These are phyloP conservation scores for Thymelicus acteon DNA, from an alignment of 2,888 invertebrate species.

Conservation along the genomic window DNA sequence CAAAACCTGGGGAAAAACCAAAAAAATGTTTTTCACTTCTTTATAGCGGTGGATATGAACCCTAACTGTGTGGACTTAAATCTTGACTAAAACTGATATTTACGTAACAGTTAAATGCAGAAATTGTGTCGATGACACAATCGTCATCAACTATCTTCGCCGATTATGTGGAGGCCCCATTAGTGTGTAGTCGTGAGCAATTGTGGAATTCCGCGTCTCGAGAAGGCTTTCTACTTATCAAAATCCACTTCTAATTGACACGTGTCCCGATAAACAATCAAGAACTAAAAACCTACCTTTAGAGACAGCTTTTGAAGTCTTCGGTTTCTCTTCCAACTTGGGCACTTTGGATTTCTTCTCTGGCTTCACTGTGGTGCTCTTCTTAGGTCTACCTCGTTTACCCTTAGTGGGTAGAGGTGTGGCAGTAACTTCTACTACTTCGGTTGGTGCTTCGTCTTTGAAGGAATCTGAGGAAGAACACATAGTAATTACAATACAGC, in stretches of 20 bases:
- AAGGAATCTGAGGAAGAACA: constrained; percentile 9
- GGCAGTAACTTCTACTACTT: constrained; percentile 52
- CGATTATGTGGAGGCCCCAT: too few species aligned
- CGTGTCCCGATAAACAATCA: neutral
- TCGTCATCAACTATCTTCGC: too few species aligned
- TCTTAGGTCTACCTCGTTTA: constrained; percentile 63
- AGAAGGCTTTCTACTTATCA: neutral
- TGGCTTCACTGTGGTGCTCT: constrained; percentile 52
- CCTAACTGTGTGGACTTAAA: too few species aligned
- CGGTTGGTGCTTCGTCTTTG: constrained; percentile 17
- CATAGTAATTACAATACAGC: too few species aligned
- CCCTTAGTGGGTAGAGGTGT: constrained; percentile 57
- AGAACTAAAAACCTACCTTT: constrained; percentile 67
- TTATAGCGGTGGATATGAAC: too few species aligned
- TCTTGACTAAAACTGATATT: too few species aligned
- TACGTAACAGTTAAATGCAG: too few species aligned
- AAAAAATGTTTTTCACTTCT: too few species aligned
- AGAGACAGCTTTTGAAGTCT: constrained; percentile 50
- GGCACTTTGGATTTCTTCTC: constrained; percentile 55
- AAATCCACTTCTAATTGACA: neutral
- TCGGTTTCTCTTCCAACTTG: constrained; percentile 53
- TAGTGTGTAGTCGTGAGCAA: too few species aligned
- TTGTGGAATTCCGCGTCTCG: too few species aligned
- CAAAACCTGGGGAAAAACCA: too few species aligned
- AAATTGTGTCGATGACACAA: too few species aligned